Evolutionary conservation across 2,888 invertebrate genomes (phyloP).

Genomic region (Eristalis pertinax): DNA sequence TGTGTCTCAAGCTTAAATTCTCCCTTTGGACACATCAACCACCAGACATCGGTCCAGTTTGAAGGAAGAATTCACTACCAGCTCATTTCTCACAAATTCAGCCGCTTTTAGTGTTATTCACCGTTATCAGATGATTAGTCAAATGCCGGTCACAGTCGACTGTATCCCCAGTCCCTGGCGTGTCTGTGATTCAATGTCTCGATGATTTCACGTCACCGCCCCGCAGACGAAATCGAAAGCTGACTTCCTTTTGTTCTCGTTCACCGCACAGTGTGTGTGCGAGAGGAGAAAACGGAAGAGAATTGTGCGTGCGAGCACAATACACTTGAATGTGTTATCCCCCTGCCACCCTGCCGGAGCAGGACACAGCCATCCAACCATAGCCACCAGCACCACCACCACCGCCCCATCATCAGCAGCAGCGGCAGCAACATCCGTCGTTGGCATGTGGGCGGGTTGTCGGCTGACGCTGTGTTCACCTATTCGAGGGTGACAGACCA

Average conservation of each 20-base stretch:
- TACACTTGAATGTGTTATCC: slow-evolving; percentile 16
- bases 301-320: slow-evolving; percentile 30
- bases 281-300: neutral
- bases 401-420: neutral
- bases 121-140: neutral
- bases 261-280: neutral
- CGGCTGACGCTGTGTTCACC: slow-evolving; percentile 4
- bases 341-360: neutral
- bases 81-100: neutral
- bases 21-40: too few relatives aligned
- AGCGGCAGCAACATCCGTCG: neutral
- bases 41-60: too few relatives aligned
- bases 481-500: slow-evolving; percentile 53
- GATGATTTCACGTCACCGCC: slow-evolving; percentile 29
- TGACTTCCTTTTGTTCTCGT: slow-evolving; percentile 24
- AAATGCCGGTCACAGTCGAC: neutral
- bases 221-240: slow-evolving; percentile 36
- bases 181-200: slow-evolving; percentile 35
- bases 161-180: slow-evolving; percentile 25
- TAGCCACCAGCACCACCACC: neutral
- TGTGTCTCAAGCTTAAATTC: too few relatives aligned
- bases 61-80: neutral
- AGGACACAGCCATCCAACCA: neutral
- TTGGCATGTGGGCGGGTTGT: neutral
- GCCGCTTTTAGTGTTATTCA: neutral